Percentiles rank a stretch among this genome's conserved stretches.
Conservation (phyloP, 35 echinoderm and acorn worm species). For the Apostichopus japonicus region DNA sequence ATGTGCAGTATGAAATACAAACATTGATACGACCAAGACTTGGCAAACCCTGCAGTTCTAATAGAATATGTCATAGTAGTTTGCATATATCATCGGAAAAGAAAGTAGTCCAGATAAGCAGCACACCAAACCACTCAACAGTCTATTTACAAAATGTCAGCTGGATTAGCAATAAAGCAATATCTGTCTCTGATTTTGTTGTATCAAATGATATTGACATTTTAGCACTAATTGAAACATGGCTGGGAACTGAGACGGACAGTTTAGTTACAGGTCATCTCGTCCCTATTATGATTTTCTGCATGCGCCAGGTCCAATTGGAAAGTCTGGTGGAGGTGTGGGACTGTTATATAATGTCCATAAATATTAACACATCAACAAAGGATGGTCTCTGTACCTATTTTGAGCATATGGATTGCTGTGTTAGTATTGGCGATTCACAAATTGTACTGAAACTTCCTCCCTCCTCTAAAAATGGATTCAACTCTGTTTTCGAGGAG, state of each 20-base stretch:
- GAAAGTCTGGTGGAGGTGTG: constrained; percentile 32
- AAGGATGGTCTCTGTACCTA: constrained; percentile 36
- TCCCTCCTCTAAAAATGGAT: constrained; percentile 31
- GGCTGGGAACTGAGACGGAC: constrained; percentile 20
- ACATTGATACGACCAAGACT: constrained; percentile 3
- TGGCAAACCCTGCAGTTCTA: not conserved
- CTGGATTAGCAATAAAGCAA: constrained; percentile 37
- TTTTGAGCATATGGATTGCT: constrained; percentile 41
- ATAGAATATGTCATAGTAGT: not conserved
- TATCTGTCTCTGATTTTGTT: constrained; percentile 49
- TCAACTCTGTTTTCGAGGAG: constrained; percentile 34
- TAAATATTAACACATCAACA: constrained; percentile 30
- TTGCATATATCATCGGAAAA: constrained; percentile 18
- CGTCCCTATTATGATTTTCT: constrained; percentile 19
- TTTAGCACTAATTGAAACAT: constrained; percentile 51
- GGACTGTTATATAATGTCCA: constrained; percentile 38
- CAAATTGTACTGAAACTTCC: constrained; percentile 8
- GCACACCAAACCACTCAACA: not conserved
- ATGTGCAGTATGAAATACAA: not conserved
- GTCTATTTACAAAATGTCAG: constrained; percentile 37
- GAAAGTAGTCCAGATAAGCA: constrained; percentile 25
- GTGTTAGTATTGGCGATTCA: constrained; percentile 32
- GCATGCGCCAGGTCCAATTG: constrained; percentile 7
- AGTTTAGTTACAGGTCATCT: constrained; percentile 21
- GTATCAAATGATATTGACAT: constrained; percentile 55